Evolutionary conservation across 2,888 invertebrate species (phyloP), one percentile per base, ranked within the genome.

Genomic region (Lamproptera curius): DNA sequence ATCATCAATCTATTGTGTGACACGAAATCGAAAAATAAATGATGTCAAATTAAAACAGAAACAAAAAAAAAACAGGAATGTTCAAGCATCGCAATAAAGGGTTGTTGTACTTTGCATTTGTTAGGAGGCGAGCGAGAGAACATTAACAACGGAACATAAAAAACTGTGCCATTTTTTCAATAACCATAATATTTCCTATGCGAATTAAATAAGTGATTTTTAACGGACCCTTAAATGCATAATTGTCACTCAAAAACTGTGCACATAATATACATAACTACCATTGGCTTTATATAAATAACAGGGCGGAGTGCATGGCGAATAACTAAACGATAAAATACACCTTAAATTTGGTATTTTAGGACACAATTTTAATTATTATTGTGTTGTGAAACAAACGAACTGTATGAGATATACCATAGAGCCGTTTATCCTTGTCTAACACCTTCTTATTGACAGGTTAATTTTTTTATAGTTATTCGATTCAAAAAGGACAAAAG

Each of bases 151-250:
- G 28, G 35, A 44, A 44, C 40, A 26, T n/a, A n/a, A n/a, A n/a
- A n/a, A 34, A 23, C 23, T 26, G 11, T 31, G 34, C 16, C 14
- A 23, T 34, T 34, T 23, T 34, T 31, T 31, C n/a, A n/a, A n/a
- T n/a, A n/a, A n/a, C n/a, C n/a, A n/a, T n/a, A n/a, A n/a, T n/a
- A n/a, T n/a, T n/a, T n/a, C n/a, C n/a, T n/a, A n/a, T n/a, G n/a
- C n/a, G n/a, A n/a, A n/a, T n/a, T n/a, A n/a, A n/a, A n/a, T n/a
- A n/a, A n/a, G n/a, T n/a, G n/a, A n/a, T n/a, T n/a, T n/a, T n/a
- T n/a, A n/a, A 39, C 26, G 13, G 11, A 51, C 52, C 48, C 62
- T 66, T 77, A 76, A 76, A 75, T 75, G 76, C 75, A 72, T 65
- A 63, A 61, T 62, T 57, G 61, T 52, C 50, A 55, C 59, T 65